A percentile compares a stretch with the other conserved stretches of the same genome.
These are phyloP conservation scores for Acanthaster planci DNA, from an alignment of 35 echinoderm and acorn worm genomes.

Conservation along the genomic window DNA sequence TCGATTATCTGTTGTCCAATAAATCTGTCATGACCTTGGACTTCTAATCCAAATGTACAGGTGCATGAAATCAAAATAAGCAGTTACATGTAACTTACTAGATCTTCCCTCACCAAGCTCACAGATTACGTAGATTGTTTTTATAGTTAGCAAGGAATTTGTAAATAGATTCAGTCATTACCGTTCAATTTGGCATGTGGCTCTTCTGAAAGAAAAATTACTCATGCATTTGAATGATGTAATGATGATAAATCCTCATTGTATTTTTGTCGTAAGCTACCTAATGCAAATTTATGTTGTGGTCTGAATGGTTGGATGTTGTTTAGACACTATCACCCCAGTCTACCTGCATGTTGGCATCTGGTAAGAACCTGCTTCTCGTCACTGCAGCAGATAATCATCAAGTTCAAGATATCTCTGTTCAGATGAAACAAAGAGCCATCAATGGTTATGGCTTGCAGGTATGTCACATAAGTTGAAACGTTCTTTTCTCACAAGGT, in stretches of 20 bases:
- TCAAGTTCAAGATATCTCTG: conserved; percentile 71
- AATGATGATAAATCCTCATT: background rate
- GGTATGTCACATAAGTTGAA: conserved; percentile 30
- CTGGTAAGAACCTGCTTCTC: conserved; percentile 70
- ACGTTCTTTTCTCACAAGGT: background rate
- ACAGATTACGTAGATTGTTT: no score
- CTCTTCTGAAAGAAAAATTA: background rate
- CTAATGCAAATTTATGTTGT: background rate
- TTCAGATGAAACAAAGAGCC: conserved; percentile 78
- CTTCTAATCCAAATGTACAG: no score
- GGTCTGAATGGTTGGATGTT: background rate
- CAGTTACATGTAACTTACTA: no score
- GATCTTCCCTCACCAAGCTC: no score
- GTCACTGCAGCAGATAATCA: conserved; percentile 14
- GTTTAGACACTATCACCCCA: conserved; percentile 63
- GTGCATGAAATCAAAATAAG: no score
- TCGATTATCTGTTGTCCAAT: no score
- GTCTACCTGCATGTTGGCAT: conserved; percentile 63
- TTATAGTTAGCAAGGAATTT: no score
- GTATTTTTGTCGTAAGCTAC: background rate
- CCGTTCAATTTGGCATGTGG: no score
- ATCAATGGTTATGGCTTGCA: conserved; percentile 76
- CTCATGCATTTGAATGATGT: background rate
- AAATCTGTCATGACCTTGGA: no score
- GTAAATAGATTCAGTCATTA: no score